Percentiles rank a stretch among this genome's conserved stretches.
phyloP scores from a whole-genome alignment of 2,888 invertebrate genomes.

The Monoplex corrugatus region DNA sequence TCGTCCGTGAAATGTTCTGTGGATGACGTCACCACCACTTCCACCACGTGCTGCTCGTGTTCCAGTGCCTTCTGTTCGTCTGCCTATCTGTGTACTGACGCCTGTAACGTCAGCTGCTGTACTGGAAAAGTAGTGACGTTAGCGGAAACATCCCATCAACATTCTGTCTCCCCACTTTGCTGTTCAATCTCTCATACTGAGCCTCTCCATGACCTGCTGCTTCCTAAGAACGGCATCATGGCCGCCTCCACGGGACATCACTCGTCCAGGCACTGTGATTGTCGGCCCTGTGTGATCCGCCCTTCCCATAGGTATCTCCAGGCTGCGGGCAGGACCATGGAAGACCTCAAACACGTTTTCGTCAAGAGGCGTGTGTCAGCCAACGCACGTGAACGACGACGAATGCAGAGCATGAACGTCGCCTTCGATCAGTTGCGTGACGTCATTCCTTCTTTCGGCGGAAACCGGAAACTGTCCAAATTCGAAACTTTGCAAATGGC shows the following conservation, averaged over 20 bases:
- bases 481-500: conserved; percentile 99
- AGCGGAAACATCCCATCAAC: not conserved
- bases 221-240: not conserved
- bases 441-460: conserved; percentile 94
- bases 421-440: conserved; percentile 95
- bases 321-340: not conserved
- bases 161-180: not conserved
- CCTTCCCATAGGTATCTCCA: not conserved
- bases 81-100: not conserved
- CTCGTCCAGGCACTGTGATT: not conserved
- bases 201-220: not conserved
- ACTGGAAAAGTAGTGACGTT: not conserved
- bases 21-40: not conserved
- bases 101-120: conserved; percentile 1
- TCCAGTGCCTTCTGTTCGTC: not conserved
- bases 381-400: conserved; percentile 93
- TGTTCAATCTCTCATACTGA: not conserved
- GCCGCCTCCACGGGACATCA: not conserved
- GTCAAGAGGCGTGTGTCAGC: conserved; percentile 82
- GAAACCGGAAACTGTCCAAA: conserved; percentile 95
- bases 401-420: conserved; percentile 97
- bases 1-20: not conserved
- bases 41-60: conserved; percentile 18
- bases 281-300: conserved; percentile 22
- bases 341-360: conserved; percentile 44